A percentile compares a stretch with the other conserved stretches of the same genome.
phyloP scores from a whole-genome alignment of 2,113 vertebrate species.

The Antechinus flavipes region DNA sequence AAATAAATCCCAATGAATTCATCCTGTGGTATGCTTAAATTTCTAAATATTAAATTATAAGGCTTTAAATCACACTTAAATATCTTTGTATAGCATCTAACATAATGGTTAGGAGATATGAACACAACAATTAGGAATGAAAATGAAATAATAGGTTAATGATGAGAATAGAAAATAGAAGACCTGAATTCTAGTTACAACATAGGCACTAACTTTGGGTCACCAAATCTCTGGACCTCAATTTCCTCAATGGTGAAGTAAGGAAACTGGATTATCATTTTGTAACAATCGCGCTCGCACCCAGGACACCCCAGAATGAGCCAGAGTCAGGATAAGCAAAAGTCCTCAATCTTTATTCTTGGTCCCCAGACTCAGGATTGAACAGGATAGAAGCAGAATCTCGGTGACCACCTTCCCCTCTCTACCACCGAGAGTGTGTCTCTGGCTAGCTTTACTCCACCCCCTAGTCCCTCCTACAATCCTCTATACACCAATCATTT shows the following conservation, averaged over 20 bases:
- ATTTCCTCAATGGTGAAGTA: background rate
- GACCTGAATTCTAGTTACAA: background rate
- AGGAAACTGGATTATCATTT: background rate
- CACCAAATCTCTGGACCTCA: background rate
- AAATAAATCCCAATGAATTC: background rate
- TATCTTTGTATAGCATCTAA: background rate
- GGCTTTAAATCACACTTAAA: background rate
- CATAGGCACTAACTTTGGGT: background rate
- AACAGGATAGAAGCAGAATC: no score
- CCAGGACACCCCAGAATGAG: no score
- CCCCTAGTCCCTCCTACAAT: no score
- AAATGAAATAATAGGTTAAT: background rate
- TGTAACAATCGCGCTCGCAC: no score
- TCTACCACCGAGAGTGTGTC: no score
- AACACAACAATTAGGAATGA: background rate
- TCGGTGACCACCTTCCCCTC: no score
- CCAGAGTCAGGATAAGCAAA: no score
- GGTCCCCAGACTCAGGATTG: no score
- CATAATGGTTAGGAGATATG: background rate
- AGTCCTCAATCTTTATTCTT: no score
- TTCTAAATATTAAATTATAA: background rate
- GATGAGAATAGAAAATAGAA: background rate
- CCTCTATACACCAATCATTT: no score
- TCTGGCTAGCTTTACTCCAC: no score
- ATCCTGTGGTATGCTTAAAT: background rate